Evolutionary conservation across 92 coral and sea anemone species (phyloP).

Genomic region (Plumapathes pennacea): DNA sequence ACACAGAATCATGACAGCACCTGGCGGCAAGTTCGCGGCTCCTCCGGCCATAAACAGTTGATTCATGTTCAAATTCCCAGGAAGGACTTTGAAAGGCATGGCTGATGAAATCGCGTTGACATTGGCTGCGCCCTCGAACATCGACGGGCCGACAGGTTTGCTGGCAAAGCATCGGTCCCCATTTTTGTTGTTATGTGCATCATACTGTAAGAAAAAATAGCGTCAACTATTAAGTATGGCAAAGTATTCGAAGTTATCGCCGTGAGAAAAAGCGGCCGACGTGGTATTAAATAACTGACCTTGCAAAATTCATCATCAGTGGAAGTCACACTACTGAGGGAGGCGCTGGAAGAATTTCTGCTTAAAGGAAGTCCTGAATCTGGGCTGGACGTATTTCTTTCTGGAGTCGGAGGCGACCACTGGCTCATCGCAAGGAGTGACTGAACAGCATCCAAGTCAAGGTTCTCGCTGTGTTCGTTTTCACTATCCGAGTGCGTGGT

Average conservation of each 20-base stretch:
- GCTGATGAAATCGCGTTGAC: too few relatives aligned
- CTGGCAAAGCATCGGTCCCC: too few relatives aligned
- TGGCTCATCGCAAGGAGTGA: constrained; percentile 97
- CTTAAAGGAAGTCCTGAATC: constrained; percentile 76
- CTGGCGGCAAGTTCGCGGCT: constrained; percentile 75
- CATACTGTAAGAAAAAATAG: too few relatives aligned
- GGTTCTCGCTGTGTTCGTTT: constrained; percentile 53
- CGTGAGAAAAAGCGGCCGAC: too few relatives aligned
- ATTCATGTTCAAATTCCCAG: constrained; percentile 58
- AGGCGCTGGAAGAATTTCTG: constrained; percentile 91
- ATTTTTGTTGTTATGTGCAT: too few relatives aligned
- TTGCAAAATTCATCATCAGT: constrained; percentile 45
- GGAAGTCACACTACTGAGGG: constrained; percentile 72
- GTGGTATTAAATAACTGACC: too few relatives aligned
- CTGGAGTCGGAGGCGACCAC: constrained; percentile 97
- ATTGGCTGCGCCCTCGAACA: too few relatives aligned
- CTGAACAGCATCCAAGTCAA: constrained; percentile 96
- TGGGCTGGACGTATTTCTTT: constrained; percentile 79
- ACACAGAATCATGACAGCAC: constrained; percentile 94
- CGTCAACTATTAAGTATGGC: too few relatives aligned
- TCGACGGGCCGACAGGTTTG: too few relatives aligned
- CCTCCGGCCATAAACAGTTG: constrained; percentile 59
- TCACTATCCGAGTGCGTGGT: constrained; percentile 44
- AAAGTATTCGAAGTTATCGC: too few relatives aligned
- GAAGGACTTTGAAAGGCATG: constrained; percentile 55